Conservation (phyloP, 2,797 vertebrate genomes). For the Pterois miles region DNA sequence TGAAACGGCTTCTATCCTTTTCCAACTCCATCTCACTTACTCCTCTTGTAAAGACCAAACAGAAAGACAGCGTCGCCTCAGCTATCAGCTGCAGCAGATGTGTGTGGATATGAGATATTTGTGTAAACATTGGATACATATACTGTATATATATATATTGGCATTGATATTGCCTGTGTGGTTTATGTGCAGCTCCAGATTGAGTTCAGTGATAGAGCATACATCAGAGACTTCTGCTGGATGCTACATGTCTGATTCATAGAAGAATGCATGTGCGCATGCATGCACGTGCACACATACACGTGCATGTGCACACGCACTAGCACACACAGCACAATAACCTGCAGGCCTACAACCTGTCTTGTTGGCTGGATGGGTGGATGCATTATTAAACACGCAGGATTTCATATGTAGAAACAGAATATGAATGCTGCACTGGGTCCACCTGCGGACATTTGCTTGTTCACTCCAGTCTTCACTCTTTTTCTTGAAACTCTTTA, state of each 20-base stretch:
- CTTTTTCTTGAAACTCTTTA: constrained; percentile 11
- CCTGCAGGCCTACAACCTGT: constrained; percentile 71
- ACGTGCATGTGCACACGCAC: not conserved
- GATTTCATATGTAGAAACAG: constrained; percentile 73
- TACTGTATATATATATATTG: constrained; percentile 66
- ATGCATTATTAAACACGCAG: constrained; percentile 79
- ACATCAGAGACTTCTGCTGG: constrained; percentile 68
- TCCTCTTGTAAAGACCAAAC: constrained; percentile 63
- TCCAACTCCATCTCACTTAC: constrained; percentile 63
- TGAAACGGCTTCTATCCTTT: constrained; percentile 35
- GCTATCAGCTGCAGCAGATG: constrained; percentile 72
- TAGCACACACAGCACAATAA: constrained; percentile 51
- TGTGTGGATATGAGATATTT: constrained; percentile 75
- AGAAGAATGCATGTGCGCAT: constrained; percentile 27
- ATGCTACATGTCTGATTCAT: constrained; percentile 58
- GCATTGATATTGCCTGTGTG: constrained; percentile 77
- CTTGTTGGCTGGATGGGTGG: constrained; percentile 67
- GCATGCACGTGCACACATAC: constrained; percentile 11
- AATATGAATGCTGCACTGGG: constrained; percentile 64
- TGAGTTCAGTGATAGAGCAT: constrained; percentile 70
- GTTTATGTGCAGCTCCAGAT: constrained; percentile 70
- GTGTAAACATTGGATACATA: constrained; percentile 74
- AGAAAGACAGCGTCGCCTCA: constrained; percentile 31
- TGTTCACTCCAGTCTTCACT: constrained; percentile 24
- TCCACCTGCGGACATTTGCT: constrained; percentile 44